These are phyloP conservation scores for Thyatira batis DNA, from an alignment of 2,888 invertebrate genomes.

Conservation along the genomic window DNA sequence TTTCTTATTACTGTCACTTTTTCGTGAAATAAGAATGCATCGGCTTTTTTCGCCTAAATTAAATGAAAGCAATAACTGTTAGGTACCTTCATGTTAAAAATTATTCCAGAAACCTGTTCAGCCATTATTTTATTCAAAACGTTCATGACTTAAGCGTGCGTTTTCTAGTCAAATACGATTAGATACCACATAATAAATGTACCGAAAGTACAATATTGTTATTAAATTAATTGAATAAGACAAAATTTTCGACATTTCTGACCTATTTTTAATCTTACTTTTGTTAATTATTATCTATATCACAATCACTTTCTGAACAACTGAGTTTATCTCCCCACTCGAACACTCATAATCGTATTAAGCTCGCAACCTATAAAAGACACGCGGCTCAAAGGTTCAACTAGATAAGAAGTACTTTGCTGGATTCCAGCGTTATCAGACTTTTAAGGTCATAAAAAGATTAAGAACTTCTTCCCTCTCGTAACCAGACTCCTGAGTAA, in stretches of 20 bases:
- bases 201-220: too few relatives aligned
- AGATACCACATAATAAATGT: too few relatives aligned
- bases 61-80: conserved; percentile 8
- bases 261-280: conserved; percentile 5
- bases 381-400: conserved; percentile 43
- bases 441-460: conserved; percentile 64
- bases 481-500: conserved; percentile 22
- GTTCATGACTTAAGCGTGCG: too few relatives aligned
- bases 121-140: too few relatives aligned
- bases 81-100: too few relatives aligned
- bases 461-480: conserved; percentile 46
- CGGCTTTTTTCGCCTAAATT: conserved; percentile 8
- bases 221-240: too few relatives aligned
- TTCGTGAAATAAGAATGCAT: conserved; percentile 14
- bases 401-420: conserved; percentile 48
- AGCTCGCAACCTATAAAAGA: conserved; percentile 39
- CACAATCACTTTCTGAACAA: conserved; percentile 13
- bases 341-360: conserved; percentile 43
- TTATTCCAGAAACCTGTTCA: too few relatives aligned
- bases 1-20: conserved; percentile 17
- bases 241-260: background rate
- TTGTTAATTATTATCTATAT: conserved; percentile 25
- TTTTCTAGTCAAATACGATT: too few relatives aligned
- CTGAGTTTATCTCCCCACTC: conserved; percentile 29
- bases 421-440: conserved; percentile 50